phyloP scores from a whole-genome alignment of 2,113 vertebrate genomes.

The Lasiurus cinereus region DNA sequence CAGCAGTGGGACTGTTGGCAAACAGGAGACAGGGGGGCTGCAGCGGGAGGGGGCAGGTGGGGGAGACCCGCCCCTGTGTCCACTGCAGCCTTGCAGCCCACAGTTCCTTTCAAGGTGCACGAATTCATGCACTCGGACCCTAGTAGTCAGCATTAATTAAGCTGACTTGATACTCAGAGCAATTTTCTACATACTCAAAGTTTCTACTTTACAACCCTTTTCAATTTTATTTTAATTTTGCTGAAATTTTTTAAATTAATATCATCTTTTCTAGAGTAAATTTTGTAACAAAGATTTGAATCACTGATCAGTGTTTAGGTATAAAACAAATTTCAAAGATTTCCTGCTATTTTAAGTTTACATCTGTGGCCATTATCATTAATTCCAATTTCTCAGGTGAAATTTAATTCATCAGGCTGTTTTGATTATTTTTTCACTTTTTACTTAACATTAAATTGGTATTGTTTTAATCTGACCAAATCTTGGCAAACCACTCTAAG shows the following conservation, averaged over 20 bases:
- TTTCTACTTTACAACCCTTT: background rate
- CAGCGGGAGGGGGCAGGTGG: too few relatives aligned
- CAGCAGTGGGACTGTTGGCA: too few relatives aligned
- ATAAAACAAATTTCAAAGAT: conserved; percentile 38
- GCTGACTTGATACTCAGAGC: background rate
- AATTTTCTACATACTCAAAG: conserved; percentile 8
- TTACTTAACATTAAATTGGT: background rate
- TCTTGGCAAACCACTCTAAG: background rate
- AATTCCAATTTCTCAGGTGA: conserved; percentile 31
- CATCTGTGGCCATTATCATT: background rate
- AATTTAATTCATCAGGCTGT: conserved; percentile 7
- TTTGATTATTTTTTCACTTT: conserved; percentile 20
- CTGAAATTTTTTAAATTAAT: conserved; percentile 30
- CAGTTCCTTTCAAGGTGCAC: too few relatives aligned
- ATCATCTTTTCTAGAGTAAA: conserved; percentile 23
- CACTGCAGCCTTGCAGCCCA: too few relatives aligned
- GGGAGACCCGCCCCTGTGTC: too few relatives aligned
- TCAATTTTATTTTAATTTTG: conserved; percentile 50
- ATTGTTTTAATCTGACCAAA: conserved; percentile 10
- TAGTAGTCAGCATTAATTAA: background rate
- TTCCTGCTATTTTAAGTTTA: conserved; percentile 21
- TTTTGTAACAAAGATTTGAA: conserved; percentile 18
- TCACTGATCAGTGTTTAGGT: background rate
- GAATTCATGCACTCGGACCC: too few relatives aligned
- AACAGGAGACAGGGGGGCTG: too few relatives aligned